phyloP scores from a whole-genome alignment of 35 echinoderm and acorn worm species.

The Lytechinus pictus region DNA sequence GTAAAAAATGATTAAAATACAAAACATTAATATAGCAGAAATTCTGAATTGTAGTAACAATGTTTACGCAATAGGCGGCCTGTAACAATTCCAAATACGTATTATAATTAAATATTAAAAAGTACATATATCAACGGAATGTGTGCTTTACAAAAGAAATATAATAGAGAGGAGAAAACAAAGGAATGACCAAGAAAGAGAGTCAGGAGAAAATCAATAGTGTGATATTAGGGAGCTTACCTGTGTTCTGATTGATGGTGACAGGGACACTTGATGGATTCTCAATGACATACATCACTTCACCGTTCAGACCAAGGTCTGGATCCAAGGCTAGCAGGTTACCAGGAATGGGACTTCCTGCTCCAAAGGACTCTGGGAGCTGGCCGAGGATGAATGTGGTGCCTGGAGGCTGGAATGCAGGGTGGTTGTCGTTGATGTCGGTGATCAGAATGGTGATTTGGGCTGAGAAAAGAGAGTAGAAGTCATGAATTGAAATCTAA shows the following conservation, averaged over 20 bases:
- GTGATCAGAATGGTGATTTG: constrained; percentile 79
- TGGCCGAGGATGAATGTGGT: constrained; percentile 52
- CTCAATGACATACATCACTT: constrained; percentile 52
- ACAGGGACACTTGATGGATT: constrained; percentile 34
- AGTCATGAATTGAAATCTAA: not conserved
- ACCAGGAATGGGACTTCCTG: constrained; percentile 47
- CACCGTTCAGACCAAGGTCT: constrained; percentile 60
- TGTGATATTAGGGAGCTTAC: constrained; percentile 14
- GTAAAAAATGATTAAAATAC: too few relatives aligned
- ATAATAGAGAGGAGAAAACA: too few relatives aligned
- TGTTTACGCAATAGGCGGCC: too few relatives aligned
- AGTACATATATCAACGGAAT: too few relatives aligned
- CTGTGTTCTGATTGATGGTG: constrained; percentile 60
- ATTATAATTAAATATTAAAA: too few relatives aligned
- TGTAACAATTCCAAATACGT: too few relatives aligned
- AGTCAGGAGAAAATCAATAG: too few relatives aligned
- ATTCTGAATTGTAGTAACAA: too few relatives aligned
- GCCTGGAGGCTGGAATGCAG: constrained; percentile 60
- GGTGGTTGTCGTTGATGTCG: constrained; percentile 88
- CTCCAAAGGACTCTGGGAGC: constrained; percentile 64
- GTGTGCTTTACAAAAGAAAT: too few relatives aligned
- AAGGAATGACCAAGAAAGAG: too few relatives aligned
- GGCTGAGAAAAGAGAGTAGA: constrained; percentile 33
- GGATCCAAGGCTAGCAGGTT: constrained; percentile 86
- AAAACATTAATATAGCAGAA: too few relatives aligned